Evolutionary conservation across 2,113 vertebrate species (phyloP).

Genomic region (Turnix velox): DNA sequence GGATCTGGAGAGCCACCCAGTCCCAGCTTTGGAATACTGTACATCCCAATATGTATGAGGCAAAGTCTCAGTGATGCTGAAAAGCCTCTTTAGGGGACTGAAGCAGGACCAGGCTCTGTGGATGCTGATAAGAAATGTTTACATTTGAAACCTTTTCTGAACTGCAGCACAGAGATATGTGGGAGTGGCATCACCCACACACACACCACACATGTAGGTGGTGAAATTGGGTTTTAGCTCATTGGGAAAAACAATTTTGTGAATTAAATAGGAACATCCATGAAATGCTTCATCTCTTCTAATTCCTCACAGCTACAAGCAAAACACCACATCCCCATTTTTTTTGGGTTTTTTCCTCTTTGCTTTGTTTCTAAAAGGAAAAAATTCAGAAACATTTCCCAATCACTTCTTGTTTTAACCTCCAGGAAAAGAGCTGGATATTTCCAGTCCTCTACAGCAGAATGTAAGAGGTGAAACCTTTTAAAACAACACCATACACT

Average conservation of each 20-base stretch:
- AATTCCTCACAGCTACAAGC: neutral
- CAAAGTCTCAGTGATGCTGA: neutral
- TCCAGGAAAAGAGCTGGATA: neutral
- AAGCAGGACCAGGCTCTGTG: neutral
- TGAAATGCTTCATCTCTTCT: neutral
- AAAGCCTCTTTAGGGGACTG: neutral
- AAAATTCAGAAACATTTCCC: neutral
- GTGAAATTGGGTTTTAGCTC: neutral
- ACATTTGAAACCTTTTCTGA: neutral
- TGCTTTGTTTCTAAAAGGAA: neutral
- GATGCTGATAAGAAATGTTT: neutral
- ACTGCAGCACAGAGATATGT: neutral
- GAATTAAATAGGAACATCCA: neutral
- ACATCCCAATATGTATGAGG: neutral
- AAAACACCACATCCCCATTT: neutral
- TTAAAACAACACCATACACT: neutral
- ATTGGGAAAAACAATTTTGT: neutral
- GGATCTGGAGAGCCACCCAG: neutral
- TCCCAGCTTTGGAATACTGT: too few relatives aligned
- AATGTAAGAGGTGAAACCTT: neutral
- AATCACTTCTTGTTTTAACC: neutral
- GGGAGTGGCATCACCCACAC: neutral
- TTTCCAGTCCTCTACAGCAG: neutral
- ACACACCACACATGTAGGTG: rapidly evolving
- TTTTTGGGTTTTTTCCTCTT: neutral